phyloP scores from a whole-genome alignment of 2,888 invertebrate species.

The Cataglyphis altisquamis region DNA sequence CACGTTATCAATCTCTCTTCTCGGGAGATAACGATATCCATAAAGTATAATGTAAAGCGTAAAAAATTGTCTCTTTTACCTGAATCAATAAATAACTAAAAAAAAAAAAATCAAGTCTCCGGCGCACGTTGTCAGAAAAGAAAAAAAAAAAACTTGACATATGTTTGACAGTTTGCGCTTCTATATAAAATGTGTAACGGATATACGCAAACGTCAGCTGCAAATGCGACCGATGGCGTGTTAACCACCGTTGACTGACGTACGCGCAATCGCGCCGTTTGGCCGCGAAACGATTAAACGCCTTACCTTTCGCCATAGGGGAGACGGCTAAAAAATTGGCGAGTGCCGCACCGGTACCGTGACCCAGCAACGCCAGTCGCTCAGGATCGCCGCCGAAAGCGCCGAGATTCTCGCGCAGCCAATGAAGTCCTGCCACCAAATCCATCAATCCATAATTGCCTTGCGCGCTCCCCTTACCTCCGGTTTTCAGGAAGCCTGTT shows the following conservation, averaged over 20 bases:
- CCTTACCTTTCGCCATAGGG: conserved; percentile 95
- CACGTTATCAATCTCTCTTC: not conserved
- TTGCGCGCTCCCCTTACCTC: conserved; percentile 95
- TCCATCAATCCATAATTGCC: conserved; percentile 97
- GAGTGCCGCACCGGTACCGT: conserved; percentile 98
- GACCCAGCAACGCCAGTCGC: conserved; percentile 97
- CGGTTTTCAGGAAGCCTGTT: conserved; percentile 95
- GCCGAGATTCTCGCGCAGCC: conserved; percentile 97
- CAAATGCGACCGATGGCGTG: not conserved
- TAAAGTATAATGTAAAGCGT: not conserved
- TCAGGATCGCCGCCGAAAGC: conserved; percentile 98
- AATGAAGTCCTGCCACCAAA: conserved; percentile 97
- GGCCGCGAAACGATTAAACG: conserved; percentile 19
- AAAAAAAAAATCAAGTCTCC: not conserved
- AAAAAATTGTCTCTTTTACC: not conserved
- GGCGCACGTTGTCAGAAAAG: conserved; percentile 1
- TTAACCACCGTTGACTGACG: conserved; percentile 19
- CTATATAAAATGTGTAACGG: not conserved
- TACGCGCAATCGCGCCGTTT: conserved; percentile 37
- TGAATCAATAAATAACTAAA: conserved; percentile 12
- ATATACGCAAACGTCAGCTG: conserved; percentile 20
- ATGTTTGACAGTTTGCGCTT: not conserved
- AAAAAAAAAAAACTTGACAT: not conserved
- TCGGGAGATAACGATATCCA: not conserved
- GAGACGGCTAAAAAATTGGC: conserved; percentile 98